These are phyloP conservation scores for Romanomermis culicivorax DNA, from an alignment of 2,888 invertebrate species.

Conservation along the genomic window DNA sequence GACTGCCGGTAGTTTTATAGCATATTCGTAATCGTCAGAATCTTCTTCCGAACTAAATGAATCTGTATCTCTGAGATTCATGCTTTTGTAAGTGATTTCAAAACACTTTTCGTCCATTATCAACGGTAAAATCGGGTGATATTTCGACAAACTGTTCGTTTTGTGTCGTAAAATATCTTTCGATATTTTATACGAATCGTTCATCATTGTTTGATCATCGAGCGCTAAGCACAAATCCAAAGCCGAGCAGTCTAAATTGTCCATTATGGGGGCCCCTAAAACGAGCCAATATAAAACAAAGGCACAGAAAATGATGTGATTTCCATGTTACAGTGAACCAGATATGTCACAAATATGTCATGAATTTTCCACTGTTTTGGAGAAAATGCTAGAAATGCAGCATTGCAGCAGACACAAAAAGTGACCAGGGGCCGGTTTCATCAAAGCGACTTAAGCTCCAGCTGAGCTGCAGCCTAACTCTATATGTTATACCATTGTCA, in stretches of 20 bases:
- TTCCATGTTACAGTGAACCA: no score
- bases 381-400: no score
- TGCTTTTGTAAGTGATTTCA: background rate
- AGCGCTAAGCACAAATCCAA: slow-evolving; percentile 6
- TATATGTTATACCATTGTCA: background rate
- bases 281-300: no score
- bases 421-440: no score
- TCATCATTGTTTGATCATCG: slow-evolving; percentile 4
- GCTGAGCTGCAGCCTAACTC: background rate
- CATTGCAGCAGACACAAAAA: no score
- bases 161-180: background rate
- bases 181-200: slow-evolving; percentile 3
- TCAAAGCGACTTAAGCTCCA: no score
- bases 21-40: background rate
- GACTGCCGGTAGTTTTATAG: background rate
- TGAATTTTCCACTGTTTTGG: no score
- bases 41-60: background rate
- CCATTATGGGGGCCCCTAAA: no score
- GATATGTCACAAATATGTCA: no score
- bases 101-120: background rate
- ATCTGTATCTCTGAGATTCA: background rate
- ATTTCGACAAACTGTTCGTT: slow-evolving; percentile 1
- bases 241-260: no score
- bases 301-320: no score
- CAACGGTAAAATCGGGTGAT: slow-evolving; percentile 6